Conservation (phyloP, 1,140 invertebrate species). For the Coelopa frigida region DNA sequence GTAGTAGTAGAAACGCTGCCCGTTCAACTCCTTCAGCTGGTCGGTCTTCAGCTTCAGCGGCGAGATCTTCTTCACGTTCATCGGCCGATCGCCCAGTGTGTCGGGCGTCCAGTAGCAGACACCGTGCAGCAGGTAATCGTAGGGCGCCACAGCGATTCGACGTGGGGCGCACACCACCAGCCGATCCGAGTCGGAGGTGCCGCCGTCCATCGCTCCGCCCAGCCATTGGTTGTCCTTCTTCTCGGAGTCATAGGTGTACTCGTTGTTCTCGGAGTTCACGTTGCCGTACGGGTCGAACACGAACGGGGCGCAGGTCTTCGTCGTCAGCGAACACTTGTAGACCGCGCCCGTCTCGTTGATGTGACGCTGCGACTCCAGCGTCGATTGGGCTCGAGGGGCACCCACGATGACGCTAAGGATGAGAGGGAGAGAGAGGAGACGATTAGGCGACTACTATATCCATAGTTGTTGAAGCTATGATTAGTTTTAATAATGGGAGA, state of each 20-base stretch:
- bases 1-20: constrained; percentile 42
- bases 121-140: constrained; percentile 44
- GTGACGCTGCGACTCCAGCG: constrained; percentile 31
- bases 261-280: constrained; percentile 10
- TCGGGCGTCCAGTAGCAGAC: constrained; percentile 45
- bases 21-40: constrained; percentile 19
- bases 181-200: constrained; percentile 29
- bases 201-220: constrained; percentile 40
- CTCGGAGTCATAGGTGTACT: constrained; percentile 31
- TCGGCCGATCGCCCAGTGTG: constrained; percentile 26
- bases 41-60: constrained; percentile 25
- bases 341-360: constrained; percentile 41
- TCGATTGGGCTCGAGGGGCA: constrained; percentile 39
- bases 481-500: too few relatives aligned
- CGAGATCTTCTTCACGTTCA: constrained; percentile 27
- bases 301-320: constrained; percentile 27
- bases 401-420: constrained; percentile 34
- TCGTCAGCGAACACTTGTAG: constrained; percentile 29
- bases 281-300: constrained; percentile 31
- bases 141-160: constrained; percentile 17
- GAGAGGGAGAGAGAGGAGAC: too few relatives aligned
- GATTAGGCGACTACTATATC: too few relatives aligned
- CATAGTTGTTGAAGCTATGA: too few relatives aligned
- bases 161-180: constrained; percentile 39
- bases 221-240: constrained; percentile 37